Percentiles rank a stretch among this genome's conserved stretches.
These are phyloP conservation scores for Tipula confusa DNA, from an alignment of 2,888 invertebrate genomes.

Conservation along the genomic window DNA sequence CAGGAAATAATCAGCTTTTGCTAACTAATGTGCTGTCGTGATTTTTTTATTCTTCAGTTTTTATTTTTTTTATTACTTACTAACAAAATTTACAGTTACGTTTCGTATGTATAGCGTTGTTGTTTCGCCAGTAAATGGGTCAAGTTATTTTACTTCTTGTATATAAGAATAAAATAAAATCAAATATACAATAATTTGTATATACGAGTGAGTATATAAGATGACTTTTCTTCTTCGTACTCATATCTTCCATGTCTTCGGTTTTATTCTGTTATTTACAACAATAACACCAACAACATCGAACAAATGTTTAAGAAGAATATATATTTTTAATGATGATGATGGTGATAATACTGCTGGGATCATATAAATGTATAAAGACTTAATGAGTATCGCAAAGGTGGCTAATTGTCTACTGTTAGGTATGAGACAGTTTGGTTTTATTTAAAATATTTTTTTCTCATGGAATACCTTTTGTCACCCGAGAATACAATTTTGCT, in stretches of 20 bases:
- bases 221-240: neutral
- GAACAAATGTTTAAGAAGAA: neutral
- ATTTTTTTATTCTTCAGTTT: neutral
- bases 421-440: neutral
- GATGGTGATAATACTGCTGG: neutral
- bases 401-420: constrained; percentile 9
- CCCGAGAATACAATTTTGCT: no score
- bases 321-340: constrained; percentile 1
- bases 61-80: constrained; percentile 7
- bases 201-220: neutral
- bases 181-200: neutral
- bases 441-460: neutral
- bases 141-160: neutral
- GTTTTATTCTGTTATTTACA: neutral
- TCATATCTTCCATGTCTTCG: neutral
- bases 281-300: no score
- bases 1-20: constrained; percentile 25
- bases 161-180: neutral
- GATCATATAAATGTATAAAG: neutral
- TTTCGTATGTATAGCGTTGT: neutral
- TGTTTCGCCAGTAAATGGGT: constrained; percentile 3
- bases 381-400: constrained; percentile 3
- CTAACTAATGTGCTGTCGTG: constrained; percentile 15
- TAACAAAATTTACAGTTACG: constrained; percentile 12
- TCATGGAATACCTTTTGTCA: neutral